Base-by-base conservation (phyloP, 2,797 vertebrate genomes). In the Protonibea diacanthus region DNA sequence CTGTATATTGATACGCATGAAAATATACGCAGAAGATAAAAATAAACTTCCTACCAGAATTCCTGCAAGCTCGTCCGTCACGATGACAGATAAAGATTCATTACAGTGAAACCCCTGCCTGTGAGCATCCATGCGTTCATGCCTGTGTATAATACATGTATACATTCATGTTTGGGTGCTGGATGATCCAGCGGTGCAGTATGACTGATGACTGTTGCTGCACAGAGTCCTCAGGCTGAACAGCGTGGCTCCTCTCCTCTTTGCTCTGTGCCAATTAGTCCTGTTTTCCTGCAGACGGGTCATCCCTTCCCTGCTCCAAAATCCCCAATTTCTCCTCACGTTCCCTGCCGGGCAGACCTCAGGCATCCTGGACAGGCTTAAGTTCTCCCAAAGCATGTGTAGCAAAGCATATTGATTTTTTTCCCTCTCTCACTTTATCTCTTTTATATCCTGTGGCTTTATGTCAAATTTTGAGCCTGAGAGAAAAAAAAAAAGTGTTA, bases 151-250 rank as follows among this genome's bases (percentile, higher is more conserved):
- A 74, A 42, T 71, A 51, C 80, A 74, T 67, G 70, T 71, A 63
- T 63, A 56, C 73, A 82, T 82, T 66, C 79, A 74, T 87, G 83
- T 90, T 82, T 72, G 45, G 64, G 69, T 55, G 70, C 81, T 56
- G 57, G 70, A 15, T 61, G 85, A 89, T 88, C 63, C 80, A 48
- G 63, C 47, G n/a, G 68, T 47, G 64, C 76, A 40, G 79, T 25
- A 80, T 93, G 92, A 93, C 85, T 84, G 91, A 94, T 94, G 89
- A 93, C 71, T 77, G 66, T 27, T 83, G 88, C 86, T 85, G 88
- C 85, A 44, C 71, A 1, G 82, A 77, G 84, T 88, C 88, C 88
- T 91, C 40, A 0, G 79, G 87, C 90, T 82, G 83, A 83, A 67
- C 76, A 79, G 20, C 33, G 21, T 73, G 64, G 80, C 81, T 82